Evolutionary conservation across 2,888 invertebrate genomes (phyloP), one percentile per base, ranked within the genome.

Genomic region (Hirtodrosophila cameraria): DNA sequence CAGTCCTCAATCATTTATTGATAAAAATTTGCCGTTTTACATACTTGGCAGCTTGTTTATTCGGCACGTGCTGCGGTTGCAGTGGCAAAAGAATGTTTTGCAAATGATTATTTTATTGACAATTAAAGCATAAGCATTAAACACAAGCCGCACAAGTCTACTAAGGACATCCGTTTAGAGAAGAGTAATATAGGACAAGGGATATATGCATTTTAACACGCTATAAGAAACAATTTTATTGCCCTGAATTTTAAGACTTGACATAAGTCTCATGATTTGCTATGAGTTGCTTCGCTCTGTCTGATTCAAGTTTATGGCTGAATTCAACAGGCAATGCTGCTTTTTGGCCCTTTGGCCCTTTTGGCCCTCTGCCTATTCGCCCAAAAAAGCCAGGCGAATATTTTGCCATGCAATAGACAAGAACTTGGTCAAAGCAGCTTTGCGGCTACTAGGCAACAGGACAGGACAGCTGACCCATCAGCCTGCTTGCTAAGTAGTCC

Each of bases 81-180:
- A 75, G 60, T 69, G 58, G 60, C 64, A 59, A 70, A 68, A 58
- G n/a, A n/a, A n/a, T 75, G 76, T 66, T 74, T n/a, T 75, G 77
- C 72, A 75, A 72, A 81, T 81, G 80, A 81, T 82, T 85, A 81
- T 80, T 80, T 80, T 85, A 80, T 85, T 81, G 85, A 70, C 82
- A 85, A 85, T 81, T 81, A 81, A 85, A 75, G 69, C 68, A 67
- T 67, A 57, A 81, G 61, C 71, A 71, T 81, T 61, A 81, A 81
- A 52, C 25, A 49, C 61, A 20, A 65, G 52, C 58, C 68, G 41
- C 66, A 69, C 45, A 71, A 67, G 71, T 70, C 53, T 54, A 58
- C 41, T 20, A 38, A 63, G 35, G 46, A 35, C 46, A 58, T 46
- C 41, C 55, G 13, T 30, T 28, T 25, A 8, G 13, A 8, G 13